phyloP scores from a whole-genome alignment of 2,113 vertebrate species.

The Rhizomys pruinosus region DNA sequence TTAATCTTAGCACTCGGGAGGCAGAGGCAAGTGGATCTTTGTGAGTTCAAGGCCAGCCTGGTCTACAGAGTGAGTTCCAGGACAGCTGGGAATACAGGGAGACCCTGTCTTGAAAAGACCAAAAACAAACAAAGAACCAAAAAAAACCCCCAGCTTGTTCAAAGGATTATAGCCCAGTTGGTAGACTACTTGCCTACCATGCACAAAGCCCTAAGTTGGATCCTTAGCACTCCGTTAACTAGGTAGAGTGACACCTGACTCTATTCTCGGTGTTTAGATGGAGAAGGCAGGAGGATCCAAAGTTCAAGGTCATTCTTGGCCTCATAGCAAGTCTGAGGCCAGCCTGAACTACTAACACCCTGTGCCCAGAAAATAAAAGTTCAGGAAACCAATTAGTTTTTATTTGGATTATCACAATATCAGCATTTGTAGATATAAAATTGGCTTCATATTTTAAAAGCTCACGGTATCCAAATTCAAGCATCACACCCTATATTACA shows the following conservation, averaged over 20 bases:
- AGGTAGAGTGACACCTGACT: background rate
- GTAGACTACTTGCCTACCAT: too few relatives aligned
- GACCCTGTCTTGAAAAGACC: too few relatives aligned
- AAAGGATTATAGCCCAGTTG: background rate
- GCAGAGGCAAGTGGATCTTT: too few relatives aligned
- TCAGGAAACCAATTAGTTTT: background rate
- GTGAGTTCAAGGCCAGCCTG: too few relatives aligned
- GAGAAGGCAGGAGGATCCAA: background rate
- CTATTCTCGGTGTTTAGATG: background rate
- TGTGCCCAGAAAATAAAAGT: background rate
- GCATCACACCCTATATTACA: rapidly evolving
- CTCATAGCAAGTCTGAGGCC: background rate
- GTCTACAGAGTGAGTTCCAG: too few relatives aligned
- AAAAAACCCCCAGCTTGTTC: too few relatives aligned
- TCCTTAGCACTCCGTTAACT: background rate
- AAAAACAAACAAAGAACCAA: too few relatives aligned
- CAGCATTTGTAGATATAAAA: background rate
- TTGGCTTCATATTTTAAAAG: background rate
- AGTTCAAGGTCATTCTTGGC: background rate
- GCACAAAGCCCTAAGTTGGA: background rate
- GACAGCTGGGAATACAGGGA: too few relatives aligned
- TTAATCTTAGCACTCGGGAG: too few relatives aligned
- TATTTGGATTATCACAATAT: too few relatives aligned
- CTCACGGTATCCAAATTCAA: background rate
- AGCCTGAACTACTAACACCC: background rate